A percentile compares a stretch with the other conserved stretches of the same genome.
Conservation (phyloP, 1,140 invertebrate genomes). For the Lucilia cuprina region DNA sequence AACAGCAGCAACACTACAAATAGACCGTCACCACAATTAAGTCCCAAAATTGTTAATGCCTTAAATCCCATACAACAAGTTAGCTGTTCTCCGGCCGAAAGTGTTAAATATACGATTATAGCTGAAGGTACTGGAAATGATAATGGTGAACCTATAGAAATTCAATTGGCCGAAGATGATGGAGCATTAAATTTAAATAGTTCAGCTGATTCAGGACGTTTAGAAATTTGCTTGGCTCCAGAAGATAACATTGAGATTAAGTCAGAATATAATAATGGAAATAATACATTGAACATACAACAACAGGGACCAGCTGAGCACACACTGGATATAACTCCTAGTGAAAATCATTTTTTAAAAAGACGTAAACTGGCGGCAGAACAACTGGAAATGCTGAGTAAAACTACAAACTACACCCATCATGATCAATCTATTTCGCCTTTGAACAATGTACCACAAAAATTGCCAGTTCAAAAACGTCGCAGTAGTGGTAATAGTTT, state of each 20-base stretch:
- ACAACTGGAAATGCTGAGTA: not conserved
- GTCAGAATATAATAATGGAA: not conserved
- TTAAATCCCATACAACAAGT: conserved; percentile 39
- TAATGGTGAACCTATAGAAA: conserved; percentile 44
- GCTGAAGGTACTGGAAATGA: conserved; percentile 36
- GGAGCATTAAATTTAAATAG: conserved; percentile 44
- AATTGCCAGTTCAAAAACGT: not conserved
- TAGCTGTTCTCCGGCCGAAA: conserved; percentile 27
- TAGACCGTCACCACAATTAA: not conserved
- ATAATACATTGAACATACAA: not conserved
- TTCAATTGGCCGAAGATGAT: conserved; percentile 52
- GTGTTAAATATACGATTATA: conserved; percentile 55
- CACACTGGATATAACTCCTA: not conserved
- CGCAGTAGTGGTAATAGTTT: not conserved
- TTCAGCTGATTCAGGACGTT: conserved; percentile 52
- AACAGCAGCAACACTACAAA: not conserved
- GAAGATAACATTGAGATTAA: conserved; percentile 10
- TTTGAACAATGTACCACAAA: not conserved
- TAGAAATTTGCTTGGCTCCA: conserved; percentile 51
- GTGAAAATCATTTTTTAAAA: not conserved
- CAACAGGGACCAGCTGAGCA: not conserved
- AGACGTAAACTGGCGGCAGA: not conserved
- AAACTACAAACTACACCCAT: not conserved
- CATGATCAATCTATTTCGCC: not conserved
- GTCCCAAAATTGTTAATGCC: not conserved